A percentile compares a stretch with the other conserved stretches of the same genome.
Evolutionary conservation across 1,140 invertebrate genomes (phyloP).

Genomic region (Macrotrachela quadricornifera): DNA sequence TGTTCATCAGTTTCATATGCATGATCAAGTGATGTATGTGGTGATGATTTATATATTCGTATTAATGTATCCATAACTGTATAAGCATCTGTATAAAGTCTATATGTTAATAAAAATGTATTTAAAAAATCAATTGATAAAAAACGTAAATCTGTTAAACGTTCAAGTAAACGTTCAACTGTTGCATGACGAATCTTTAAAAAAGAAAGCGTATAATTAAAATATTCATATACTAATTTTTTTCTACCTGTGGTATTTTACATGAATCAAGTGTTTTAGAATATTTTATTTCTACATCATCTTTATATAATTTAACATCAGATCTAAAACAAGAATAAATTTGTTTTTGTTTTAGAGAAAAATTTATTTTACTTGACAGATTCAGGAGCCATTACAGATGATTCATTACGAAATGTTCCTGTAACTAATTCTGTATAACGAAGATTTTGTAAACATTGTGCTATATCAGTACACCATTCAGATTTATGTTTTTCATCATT

Average conservation of each 20-base stretch:
- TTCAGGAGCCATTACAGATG: too few relatives aligned
- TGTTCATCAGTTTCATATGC: too few relatives aligned
- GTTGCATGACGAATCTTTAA: constrained; percentile 74
- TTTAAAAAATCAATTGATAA: constrained; percentile 79
- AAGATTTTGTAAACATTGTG: too few relatives aligned
- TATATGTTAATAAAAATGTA: constrained; percentile 73
- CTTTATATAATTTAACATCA: constrained; percentile 68
- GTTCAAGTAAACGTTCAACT: constrained; percentile 57
- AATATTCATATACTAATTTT: background rate
- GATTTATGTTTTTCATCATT: too few relatives aligned
- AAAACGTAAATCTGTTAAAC: constrained; percentile 68
- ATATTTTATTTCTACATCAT: constrained; percentile 76
- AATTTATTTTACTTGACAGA: too few relatives aligned
- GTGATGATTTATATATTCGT: too few relatives aligned
- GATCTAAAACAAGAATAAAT: constrained; percentile 25
- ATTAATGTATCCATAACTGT: constrained; percentile 61
- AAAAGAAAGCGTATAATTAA: constrained; percentile 4
- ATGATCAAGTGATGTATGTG: too few relatives aligned
- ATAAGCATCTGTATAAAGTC: constrained; percentile 69
- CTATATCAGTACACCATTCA: too few relatives aligned
- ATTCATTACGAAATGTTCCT: too few relatives aligned
- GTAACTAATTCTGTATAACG: too few relatives aligned
- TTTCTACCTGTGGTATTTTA: constrained; percentile 44
- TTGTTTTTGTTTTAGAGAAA: too few relatives aligned
- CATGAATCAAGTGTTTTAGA: constrained; percentile 70